Base-by-base conservation (phyloP, 64 coral and sea anemone genomes). In the Exaiptasia diaphana region DNA sequence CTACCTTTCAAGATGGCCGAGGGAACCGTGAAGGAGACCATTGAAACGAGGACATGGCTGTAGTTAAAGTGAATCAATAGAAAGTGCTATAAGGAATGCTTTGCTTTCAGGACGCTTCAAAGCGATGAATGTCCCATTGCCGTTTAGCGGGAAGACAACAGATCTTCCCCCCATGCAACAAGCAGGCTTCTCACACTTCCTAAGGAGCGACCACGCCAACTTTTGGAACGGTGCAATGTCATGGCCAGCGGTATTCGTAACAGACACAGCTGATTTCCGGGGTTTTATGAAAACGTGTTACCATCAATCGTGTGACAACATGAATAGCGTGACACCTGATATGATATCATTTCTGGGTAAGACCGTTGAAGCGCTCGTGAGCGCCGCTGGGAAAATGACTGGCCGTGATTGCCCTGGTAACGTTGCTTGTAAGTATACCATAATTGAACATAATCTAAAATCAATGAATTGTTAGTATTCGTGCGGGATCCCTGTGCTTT, bases 221-320 rank as follows among this genome's bases (percentile, higher is more conserved):
- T 90, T 90, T 48, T 83, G 87, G 87, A 53, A 90, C 45, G 53
- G 37, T 4, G 24, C 74, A 1, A 34, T 53, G 32, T 68, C 87
- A 4, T 50, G 79, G 12, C 68, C 69, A 10, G 79, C 87, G 2
- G 60, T 90, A 4, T 83, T 90, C 59, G 5, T 90, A 5, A 90
- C 87, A 5, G 87, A 90, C 27, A 68, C 79, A 6, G 79, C 79
- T 35, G 25, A 83, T 12, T 90, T 83, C 22, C 79, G 88, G 6
- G 79, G 57, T 50, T 67, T 26, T 24, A 90, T 90, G 87, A 39
- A 20, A 7, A 41, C 27, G 5, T 90, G 87, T 24, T 90, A 90
- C 27, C 87, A 90, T 27, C 1, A 63, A 24, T 14, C 17, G 1
- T 90, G 87, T 67, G 87, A 90, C 71, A 43, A 64, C 25, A 83